Evolutionary conservation across 1,140 invertebrate genomes (phyloP).

Genomic region (Mamestra configurata): DNA sequence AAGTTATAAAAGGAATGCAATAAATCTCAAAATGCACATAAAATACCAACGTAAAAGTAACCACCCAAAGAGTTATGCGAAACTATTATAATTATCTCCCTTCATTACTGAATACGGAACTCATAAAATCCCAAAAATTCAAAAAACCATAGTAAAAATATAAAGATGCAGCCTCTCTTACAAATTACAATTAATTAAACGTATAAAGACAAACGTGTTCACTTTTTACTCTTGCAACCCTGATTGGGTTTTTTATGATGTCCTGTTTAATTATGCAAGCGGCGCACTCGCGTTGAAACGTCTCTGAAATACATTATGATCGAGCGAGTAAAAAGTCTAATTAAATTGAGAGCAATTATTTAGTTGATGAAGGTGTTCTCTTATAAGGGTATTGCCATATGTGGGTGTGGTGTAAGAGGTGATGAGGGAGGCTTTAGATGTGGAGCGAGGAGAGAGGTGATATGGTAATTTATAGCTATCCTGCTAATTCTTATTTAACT

Average conservation of each 20-base stretch:
- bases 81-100: no score
- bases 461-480: no score
- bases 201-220: not conserved
- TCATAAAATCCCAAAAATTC: not conserved
- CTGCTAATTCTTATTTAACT: no score
- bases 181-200: conserved; percentile 33
- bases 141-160: not conserved
- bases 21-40: not conserved
- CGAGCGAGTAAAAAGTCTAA: conserved; percentile 12
- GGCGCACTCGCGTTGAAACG: conserved; percentile 2
- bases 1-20: not conserved
- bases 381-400: not conserved
- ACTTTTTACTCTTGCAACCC: conserved; percentile 13
- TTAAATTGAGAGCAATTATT: conserved; percentile 25
- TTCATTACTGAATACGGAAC: not conserved
- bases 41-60: not conserved
- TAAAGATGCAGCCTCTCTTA: not conserved
- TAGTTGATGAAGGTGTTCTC: not conserved
- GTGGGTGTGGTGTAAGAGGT: conserved; percentile 1
- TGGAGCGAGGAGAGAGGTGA: no score
- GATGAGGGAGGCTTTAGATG: not conserved
- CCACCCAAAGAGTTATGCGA: not conserved
- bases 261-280: conserved; percentile 37
- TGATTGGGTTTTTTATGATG: conserved; percentile 17
- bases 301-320: conserved; percentile 2